Conservation (phyloP, 1,140 invertebrate species). For the Solenopsis invicta region DNA sequence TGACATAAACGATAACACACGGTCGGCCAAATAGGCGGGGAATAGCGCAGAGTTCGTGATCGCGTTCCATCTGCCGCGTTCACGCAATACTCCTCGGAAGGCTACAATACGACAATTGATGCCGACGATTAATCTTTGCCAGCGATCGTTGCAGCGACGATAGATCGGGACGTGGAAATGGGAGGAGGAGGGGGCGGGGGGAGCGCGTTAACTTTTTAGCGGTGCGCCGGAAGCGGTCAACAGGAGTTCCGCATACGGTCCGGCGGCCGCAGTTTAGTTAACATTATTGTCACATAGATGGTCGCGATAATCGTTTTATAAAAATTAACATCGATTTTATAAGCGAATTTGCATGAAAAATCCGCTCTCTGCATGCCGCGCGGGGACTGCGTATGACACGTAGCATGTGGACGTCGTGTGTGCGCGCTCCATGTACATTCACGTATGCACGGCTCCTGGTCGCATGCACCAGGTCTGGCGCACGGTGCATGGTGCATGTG, state of each 20-base stretch:
- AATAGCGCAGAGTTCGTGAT: neutral
- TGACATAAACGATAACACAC: conserved; percentile 45
- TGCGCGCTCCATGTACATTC: neutral
- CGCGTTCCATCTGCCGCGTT: neutral
- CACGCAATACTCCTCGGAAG: neutral
- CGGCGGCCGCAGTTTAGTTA: conserved; percentile 65
- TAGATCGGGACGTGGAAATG: neutral
- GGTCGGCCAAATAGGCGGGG: neutral
- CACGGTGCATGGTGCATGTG: conserved; percentile 27
- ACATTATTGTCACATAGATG: conserved; percentile 74
- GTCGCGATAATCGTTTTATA: conserved; percentile 77
- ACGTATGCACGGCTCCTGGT: conserved; percentile 8
- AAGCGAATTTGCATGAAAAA: conserved; percentile 82
- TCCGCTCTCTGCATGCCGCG: conserved; percentile 51
- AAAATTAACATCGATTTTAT: conserved; percentile 82
- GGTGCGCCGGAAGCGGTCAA: conserved; percentile 50
- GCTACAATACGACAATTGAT: conserved; percentile 22
- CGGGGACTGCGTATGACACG: conserved; percentile 54
- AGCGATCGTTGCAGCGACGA: conserved; percentile 8
- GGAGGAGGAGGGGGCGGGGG: neutral
- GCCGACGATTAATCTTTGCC: conserved; percentile 17
- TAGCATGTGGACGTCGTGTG: neutral
- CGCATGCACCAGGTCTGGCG: neutral
- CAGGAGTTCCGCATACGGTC: conserved; percentile 40
- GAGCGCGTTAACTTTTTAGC: conserved; percentile 22